Evolutionary conservation across 2,888 invertebrate genomes (phyloP), one percentile per base, ranked within the genome.

Genomic region (Zootermopsis nevadensis): DNA sequence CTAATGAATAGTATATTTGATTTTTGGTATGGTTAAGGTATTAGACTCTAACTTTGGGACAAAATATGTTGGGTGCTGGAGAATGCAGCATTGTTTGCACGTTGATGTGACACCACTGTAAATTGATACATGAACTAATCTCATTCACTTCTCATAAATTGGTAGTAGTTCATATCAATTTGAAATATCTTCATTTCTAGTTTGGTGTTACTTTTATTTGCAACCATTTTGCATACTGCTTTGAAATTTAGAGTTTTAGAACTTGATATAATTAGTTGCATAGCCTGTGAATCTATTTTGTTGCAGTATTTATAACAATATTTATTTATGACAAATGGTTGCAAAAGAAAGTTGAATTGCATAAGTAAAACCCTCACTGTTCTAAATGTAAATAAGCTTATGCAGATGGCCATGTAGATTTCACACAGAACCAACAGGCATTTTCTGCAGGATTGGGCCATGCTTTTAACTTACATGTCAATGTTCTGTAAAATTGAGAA

Each of bases 151-250:
- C 8, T 22, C 19, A 15, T 38, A 3, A 24, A 74, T 69, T 74
- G 35, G 38, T 42, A 74, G 33, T 74, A 74, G 74, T 74, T 74
- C 74, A 74, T 74, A 74, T 74, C 74, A 74, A 74, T 74, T 74
- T 22, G 7, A 35, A 38, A 74, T 74, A 42, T 42, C 35, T 74
- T 15, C n/a, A 38, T 74, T 2, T 35, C n/a, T 38, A 33, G 31
- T 69, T 30, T 7, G 15, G 27, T 31, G 12, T 31, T 4, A 7
- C 69, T 69, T 69, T 69, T 19, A 24, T 74, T 38, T 38, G 38
- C 74, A 74, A n/a, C 74, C 35, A 38, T 74, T 38, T 35, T 19
- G n/a, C n/a, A 60, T 10, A 48, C 19, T 12, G 10, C 38, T 74
- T 27, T 38, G 1, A 31, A 15, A 2, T 33, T 69, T 33, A 69